These are phyloP conservation scores for Mola mola DNA, from an alignment of 2,113 vertebrate genomes.

Conservation along the genomic window DNA sequence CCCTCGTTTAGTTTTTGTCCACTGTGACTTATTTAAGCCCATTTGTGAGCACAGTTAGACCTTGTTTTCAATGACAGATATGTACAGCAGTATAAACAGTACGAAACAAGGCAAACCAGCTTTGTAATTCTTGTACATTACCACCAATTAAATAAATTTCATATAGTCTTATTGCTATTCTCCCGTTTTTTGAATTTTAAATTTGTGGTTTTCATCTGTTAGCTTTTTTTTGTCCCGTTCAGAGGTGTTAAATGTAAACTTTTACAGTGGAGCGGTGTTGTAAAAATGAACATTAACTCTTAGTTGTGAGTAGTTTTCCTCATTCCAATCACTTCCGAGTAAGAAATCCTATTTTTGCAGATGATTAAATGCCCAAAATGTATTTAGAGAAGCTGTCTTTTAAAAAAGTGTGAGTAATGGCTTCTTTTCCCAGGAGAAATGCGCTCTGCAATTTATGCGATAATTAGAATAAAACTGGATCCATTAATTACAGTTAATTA, in stretches of 20 bases:
- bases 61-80: conserved; percentile 12
- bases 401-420: conserved; percentile 49
- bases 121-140: conserved; percentile 70
- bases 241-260: conserved; percentile 14
- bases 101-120: conserved; percentile 34
- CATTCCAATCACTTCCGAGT: conserved; percentile 49
- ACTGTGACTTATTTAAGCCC: conserved; percentile 37
- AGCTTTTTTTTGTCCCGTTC: conserved; percentile 3
- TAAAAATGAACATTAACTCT: conserved; percentile 42
- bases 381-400: conserved; percentile 60
- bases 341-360: conserved; percentile 56
- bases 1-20: background rate
- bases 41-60: conserved; percentile 36
- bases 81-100: conserved; percentile 46
- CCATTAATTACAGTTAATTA: conserved; percentile 73
- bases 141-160: conserved; percentile 67
- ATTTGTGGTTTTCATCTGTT: background rate
- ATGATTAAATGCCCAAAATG: conserved; percentile 64
- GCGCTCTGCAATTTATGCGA: conserved; percentile 56
- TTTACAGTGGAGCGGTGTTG: conserved; percentile 7
- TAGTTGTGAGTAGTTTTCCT: conserved; percentile 26
- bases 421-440: conserved; percentile 43
- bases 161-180: conserved; percentile 14
- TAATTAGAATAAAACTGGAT: conserved; percentile 63
- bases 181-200: conserved; percentile 14